Evolutionary conservation across 2,113 vertebrate genomes (phyloP).

Genomic region (Paralichthys olivaceus): DNA sequence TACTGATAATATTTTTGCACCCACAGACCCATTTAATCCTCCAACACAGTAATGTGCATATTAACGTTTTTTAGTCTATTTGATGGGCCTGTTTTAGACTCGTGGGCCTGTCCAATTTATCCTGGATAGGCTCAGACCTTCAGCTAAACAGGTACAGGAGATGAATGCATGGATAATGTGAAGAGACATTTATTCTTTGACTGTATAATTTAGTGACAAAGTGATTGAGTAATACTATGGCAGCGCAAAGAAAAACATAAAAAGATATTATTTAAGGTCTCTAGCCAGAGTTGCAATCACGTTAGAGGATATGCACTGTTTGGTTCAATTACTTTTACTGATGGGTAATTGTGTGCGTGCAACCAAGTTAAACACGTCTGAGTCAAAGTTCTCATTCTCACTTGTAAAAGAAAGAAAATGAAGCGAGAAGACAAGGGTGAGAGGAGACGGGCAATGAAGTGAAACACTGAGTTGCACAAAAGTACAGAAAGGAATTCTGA

Average conservation of each 20-base stretch:
- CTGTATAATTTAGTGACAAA: not conserved
- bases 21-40: not conserved
- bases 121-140: not conserved
- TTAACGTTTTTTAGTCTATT: constrained; percentile 9
- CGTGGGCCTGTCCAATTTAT: not conserved
- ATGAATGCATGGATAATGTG: not conserved
- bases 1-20: not conserved
- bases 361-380: constrained; percentile 16
- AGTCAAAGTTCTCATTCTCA: constrained; percentile 27
- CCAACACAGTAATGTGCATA: not conserved
- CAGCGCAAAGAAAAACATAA: not conserved
- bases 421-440: constrained; percentile 11
- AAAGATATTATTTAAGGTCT: not conserved
- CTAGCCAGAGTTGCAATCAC: not conserved
- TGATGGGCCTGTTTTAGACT: constrained; percentile 1
- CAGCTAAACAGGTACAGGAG: not conserved
- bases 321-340: constrained; percentile 13
- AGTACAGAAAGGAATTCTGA: constrained; percentile 25
- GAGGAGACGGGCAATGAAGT: constrained; percentile 23
- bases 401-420: not conserved
- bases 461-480: constrained; percentile 30
- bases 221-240: not conserved
- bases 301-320: not conserved
- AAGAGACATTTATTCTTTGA: constrained; percentile 3
- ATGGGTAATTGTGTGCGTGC: constrained; percentile 2